Evolutionary conservation across 2,888 invertebrate species (phyloP), one percentile per base, ranked within the genome.

Genomic region (Lepidochrysops patricia): DNA sequence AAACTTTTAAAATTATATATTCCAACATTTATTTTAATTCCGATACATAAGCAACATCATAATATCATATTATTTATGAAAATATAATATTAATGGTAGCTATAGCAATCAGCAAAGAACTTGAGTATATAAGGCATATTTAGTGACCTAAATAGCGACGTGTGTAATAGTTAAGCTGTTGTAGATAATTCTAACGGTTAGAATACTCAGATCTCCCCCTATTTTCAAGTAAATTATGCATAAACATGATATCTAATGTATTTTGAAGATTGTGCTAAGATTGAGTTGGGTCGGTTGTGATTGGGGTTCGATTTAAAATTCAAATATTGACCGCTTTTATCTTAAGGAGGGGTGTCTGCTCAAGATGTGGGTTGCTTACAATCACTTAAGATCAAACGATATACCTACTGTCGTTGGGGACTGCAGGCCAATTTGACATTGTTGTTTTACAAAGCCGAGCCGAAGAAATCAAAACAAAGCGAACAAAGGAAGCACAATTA

Each of bases 301-400:
- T 54, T 54, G 54, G 32, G 54, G 54, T 54, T 29, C 13, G 32
- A 54, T 54, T 54, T 54, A 54, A 54, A 54, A 32, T 54, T 54
- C 54, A 54, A 54, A 54, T 54, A 54, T 54, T 19, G 54, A 54
- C 54, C 54, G 54, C 54, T 54, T 54, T 54, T 19, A 54, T 54
- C 32, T 54, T 15, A 19, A 54, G 19, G 19, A 32, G 15, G 27
- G 15, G 15, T 12, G 32, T 15, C 54, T 15, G 1, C 29, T 54
- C 12, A 54, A 54, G 54, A 54, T 54, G 54, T 54, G 54, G 54
- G 54, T 32, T 19, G 19, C 26, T 27, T 13, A 25, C 50, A 26
- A 50, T 50, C 13, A 50, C 50, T 27, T 50, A 50, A 12, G n/a
- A 26, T 50, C 25, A 62, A 54, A 59, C 27, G 26, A 7, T 27